phyloP scores from a whole-genome alignment of 2,797 vertebrate species.

The Meda fulgida region DNA sequence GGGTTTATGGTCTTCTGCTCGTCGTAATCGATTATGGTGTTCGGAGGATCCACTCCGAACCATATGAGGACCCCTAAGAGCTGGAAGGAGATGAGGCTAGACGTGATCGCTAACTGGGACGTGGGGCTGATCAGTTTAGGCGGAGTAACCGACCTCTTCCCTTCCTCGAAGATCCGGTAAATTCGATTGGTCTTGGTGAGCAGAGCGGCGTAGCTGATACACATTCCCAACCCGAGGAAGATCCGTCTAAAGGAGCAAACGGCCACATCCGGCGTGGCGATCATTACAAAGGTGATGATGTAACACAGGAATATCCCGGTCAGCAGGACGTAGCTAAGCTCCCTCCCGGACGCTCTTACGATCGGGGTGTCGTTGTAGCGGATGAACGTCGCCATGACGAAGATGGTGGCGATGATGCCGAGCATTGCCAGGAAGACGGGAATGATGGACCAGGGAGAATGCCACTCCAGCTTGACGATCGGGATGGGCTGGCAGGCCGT shows the following conservation, averaged over 20 bases:
- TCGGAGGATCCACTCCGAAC: constrained; percentile 96
- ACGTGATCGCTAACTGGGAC: constrained; percentile 95
- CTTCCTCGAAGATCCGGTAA: constrained; percentile 98
- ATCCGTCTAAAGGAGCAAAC: constrained; percentile 95
- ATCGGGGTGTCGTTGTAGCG: constrained; percentile 98
- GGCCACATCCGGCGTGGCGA: constrained; percentile 91
- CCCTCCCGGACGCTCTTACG: constrained; percentile 93
- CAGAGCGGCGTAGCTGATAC: constrained; percentile 97
- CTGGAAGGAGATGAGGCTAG: constrained; percentile 94
- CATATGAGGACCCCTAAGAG: constrained; percentile 96
- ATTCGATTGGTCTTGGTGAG: constrained; percentile 98
- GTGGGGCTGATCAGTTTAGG: constrained; percentile 96
- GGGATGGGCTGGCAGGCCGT: constrained; percentile 95
- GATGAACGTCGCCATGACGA: constrained; percentile 95
- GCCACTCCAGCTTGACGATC: constrained; percentile 98
- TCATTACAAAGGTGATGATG: constrained; percentile 99
- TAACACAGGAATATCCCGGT: constrained; percentile 98
- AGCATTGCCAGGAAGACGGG: constrained; percentile 97
- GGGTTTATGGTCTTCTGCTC: constrained; percentile 96
- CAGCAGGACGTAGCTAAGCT: constrained; percentile 96
- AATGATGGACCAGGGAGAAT: constrained; percentile 96
- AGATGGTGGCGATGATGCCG: constrained; percentile 97
- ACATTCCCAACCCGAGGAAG: constrained; percentile 97
- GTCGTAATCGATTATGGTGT: constrained; percentile 96
- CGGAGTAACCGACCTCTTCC: constrained; percentile 95